Percentiles rank a stretch among this genome's conserved stretches.
Evolutionary conservation across 1,140 invertebrate species (phyloP).

Genomic region (Dendrolimus kikuchii): DNA sequence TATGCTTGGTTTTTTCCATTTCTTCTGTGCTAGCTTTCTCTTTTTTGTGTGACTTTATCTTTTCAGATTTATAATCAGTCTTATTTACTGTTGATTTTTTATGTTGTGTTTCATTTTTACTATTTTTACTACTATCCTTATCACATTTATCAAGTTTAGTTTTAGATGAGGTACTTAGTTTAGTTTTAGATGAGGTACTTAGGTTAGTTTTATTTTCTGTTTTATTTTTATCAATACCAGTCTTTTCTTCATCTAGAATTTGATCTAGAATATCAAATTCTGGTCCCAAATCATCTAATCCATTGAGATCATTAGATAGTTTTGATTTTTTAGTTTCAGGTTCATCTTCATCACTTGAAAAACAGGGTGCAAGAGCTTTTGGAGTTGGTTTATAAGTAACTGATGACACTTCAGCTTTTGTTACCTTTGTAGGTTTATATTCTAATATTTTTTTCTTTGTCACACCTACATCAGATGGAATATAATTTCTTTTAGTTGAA

Average conservation of each 20-base stretch:
- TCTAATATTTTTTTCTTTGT: slow-evolving; percentile 59
- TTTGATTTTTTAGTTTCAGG: slow-evolving; percentile 58
- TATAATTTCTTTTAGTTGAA: slow-evolving; percentile 44
- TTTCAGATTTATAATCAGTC: too few relatives aligned
- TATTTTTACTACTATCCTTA: slow-evolving; percentile 5
- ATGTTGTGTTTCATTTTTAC: slow-evolving; percentile 3
- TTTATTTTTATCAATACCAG: slow-evolving; percentile 21
- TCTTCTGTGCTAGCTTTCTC: slow-evolving; percentile 17
- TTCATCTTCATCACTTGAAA: slow-evolving; percentile 70
- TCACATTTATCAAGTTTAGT: not conserved
- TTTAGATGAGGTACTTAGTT: too few relatives aligned
- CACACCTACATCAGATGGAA: slow-evolving; percentile 55
- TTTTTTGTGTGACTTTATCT: slow-evolving; percentile 16
- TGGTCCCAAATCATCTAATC: slow-evolving; percentile 59
- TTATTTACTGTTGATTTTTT: slow-evolving; percentile 5
- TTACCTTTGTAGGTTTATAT: slow-evolving; percentile 55
- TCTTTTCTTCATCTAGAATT: slow-evolving; percentile 68
- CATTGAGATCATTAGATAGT: slow-evolving; percentile 53
- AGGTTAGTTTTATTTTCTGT: slow-evolving; percentile 17
- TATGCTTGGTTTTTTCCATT: slow-evolving; percentile 16
- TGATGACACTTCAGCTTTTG: slow-evolving; percentile 29
- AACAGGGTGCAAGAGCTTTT: slow-evolving; percentile 52
- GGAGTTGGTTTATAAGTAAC: slow-evolving; percentile 63
- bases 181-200: not conserved
- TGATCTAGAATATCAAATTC: slow-evolving; percentile 69